Base-by-base conservation (phyloP, 2,113 vertebrate genomes). In the Mellivora capensis region DNA sequence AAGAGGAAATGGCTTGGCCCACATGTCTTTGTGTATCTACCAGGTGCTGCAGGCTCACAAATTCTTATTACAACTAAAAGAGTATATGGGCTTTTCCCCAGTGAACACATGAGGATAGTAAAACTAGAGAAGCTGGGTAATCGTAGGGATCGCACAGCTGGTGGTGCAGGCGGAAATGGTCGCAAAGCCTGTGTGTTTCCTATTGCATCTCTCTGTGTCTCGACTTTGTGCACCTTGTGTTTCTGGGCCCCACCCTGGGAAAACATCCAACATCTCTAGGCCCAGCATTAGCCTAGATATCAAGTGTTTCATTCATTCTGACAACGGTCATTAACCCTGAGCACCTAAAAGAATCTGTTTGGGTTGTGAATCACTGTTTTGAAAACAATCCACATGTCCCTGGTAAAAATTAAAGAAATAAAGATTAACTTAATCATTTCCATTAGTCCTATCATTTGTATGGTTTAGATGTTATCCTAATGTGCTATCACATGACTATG, bases 331-430 rank as follows among this genome's bases (percentile, higher is more conserved):
- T 98, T 90, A 97, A 91, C 87, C 44, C 49, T 79, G 87, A 88
- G 59, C 13, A 47, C 57, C 79, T 71, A n/a, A 61, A 95, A 39
- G 29, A 93, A 81, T 90, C 84, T 92, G 85, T 87, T 94, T 95
- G 87, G 49, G 23, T 87, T 90, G 76, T 98, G 87, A 97, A 91
- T 96, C 92, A 93, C 39, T 49, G 39, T 97, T 98, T 97, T 87
- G 64, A 94, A 96, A 94, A 72, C 39, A 84, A 94, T 79, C 42
- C 49, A 37, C 31, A 64, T 47, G 57, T 49, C 82, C 77, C 87
- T 54, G 34, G 80, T 86, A 90, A 93, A 95, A 92, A 57, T 67
- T 34, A 76, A 61, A 97, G 72, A 37, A 37, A 52, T 10, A 54
- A 91, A 87, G 88, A 93, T 57, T 79, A 72, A 86, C 23, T 69